These are phyloP conservation scores for Peromyscus maniculatus DNA, from an alignment of 2,113 vertebrate species.

Conservation along the genomic window DNA sequence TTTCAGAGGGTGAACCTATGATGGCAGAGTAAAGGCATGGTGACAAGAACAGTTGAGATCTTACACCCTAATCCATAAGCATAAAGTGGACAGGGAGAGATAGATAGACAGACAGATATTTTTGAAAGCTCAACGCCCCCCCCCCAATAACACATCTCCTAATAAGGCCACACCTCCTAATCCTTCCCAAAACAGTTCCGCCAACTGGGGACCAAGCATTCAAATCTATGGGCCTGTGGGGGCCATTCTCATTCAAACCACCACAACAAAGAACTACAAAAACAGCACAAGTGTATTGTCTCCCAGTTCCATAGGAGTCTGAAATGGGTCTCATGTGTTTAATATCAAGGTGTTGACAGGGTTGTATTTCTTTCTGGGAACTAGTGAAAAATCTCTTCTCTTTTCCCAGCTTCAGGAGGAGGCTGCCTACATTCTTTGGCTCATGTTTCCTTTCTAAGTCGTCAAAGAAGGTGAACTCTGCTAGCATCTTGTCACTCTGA, in stretches of 20 bases:
- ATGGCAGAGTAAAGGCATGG: neutral
- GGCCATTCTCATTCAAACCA: neutral
- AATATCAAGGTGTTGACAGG: neutral
- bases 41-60: neutral
- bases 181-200: neutral
- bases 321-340: neutral
- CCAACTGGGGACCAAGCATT: neutral
- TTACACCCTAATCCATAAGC: neutral
- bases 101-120: neutral
- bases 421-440: neutral
- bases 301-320: neutral
- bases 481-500: neutral
- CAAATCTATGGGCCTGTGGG: neutral
- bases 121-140: neutral
- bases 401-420: conserved; percentile 10
- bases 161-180: neutral
- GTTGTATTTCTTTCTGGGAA: conserved; percentile 38
- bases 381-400: neutral
- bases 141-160: neutral
- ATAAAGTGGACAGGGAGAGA: neutral
- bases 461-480: neutral
- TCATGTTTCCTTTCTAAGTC: neutral
- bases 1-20: neutral
- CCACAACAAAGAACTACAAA: conserved; percentile 24
- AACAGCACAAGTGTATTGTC: neutral